Percentiles rank a stretch among this genome's conserved stretches.
Evolutionary conservation across 2,113 vertebrate genomes (phyloP).

Genomic region (Tetrao urogallus): DNA sequence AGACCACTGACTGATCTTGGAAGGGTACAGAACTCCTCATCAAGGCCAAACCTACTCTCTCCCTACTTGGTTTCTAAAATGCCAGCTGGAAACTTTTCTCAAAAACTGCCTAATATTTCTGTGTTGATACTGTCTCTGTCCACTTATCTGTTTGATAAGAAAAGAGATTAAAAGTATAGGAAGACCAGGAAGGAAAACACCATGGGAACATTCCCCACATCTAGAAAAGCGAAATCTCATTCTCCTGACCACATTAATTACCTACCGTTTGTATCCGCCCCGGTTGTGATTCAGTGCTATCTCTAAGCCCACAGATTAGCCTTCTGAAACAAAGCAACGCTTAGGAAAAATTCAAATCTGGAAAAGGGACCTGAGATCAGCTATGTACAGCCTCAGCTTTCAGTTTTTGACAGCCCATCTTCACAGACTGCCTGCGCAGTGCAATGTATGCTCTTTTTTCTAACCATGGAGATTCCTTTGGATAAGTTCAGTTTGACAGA

Average conservation of each 20-base stretch:
- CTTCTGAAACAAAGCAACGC: neutral
- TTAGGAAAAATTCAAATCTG: neutral
- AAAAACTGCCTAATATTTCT: neutral
- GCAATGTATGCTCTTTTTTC: neutral
- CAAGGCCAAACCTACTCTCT: neutral
- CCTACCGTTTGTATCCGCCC: neutral
- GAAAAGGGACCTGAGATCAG: neutral
- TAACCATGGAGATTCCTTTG: neutral
- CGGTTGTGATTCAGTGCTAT: neutral
- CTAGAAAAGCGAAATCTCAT: neutral
- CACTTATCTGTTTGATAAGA: neutral
- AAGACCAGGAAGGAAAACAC: neutral
- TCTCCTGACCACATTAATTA: neutral
- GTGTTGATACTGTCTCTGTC: neutral
- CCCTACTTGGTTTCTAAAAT: neutral
- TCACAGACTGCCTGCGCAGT: neutral
- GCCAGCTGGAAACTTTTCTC: neutral
- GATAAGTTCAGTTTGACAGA: neutral
- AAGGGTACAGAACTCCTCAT: neutral
- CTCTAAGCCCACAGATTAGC: neutral
- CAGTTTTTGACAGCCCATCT: no score
- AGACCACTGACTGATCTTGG: neutral
- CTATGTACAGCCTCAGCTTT: neutral
- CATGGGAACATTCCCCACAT: neutral
- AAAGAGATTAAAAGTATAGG: neutral